These are phyloP conservation scores for Triplophysa dalaica DNA, from an alignment of 2,113 vertebrate genomes.

Conservation along the genomic window DNA sequence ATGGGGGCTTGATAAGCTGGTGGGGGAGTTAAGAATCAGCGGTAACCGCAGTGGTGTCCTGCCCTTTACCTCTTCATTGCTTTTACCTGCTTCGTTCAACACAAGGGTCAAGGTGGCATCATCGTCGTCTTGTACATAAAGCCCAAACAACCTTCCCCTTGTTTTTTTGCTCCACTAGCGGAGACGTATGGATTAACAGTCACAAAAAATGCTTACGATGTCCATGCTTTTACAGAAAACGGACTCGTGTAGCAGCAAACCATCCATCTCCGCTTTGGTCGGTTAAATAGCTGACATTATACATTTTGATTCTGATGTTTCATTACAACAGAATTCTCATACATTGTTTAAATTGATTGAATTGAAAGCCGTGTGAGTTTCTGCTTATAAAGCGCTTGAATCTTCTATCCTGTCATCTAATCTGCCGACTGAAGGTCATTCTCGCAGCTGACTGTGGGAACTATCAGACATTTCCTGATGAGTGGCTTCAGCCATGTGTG, in stretches of 20 bases:
- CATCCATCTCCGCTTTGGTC: constrained; percentile 30
- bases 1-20: constrained; percentile 36
- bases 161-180: not conserved
- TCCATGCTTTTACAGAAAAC: constrained; percentile 35
- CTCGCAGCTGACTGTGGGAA: constrained; percentile 59
- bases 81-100: constrained; percentile 39
- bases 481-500: constrained; percentile 59
- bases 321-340: constrained; percentile 46
- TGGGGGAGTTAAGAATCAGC: constrained; percentile 33
- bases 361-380: constrained; percentile 48
- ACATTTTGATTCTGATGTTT: constrained; percentile 37
- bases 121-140: constrained; percentile 1
- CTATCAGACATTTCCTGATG: constrained; percentile 66
- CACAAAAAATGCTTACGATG: constrained; percentile 9
- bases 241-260: constrained; percentile 26
- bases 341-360: constrained; percentile 45
- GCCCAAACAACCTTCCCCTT: not conserved
- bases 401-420: constrained; percentile 48
- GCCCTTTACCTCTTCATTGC: constrained; percentile 28
- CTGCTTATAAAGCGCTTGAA: constrained; percentile 44
- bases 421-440: constrained; percentile 65
- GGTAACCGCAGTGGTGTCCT: constrained; percentile 28
- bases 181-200: constrained; percentile 20
- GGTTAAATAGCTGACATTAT: constrained; percentile 49
- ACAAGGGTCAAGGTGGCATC: constrained; percentile 41